These are phyloP conservation scores for Idaea aversata DNA, from an alignment of 2,888 invertebrate species.

Conservation along the genomic window DNA sequence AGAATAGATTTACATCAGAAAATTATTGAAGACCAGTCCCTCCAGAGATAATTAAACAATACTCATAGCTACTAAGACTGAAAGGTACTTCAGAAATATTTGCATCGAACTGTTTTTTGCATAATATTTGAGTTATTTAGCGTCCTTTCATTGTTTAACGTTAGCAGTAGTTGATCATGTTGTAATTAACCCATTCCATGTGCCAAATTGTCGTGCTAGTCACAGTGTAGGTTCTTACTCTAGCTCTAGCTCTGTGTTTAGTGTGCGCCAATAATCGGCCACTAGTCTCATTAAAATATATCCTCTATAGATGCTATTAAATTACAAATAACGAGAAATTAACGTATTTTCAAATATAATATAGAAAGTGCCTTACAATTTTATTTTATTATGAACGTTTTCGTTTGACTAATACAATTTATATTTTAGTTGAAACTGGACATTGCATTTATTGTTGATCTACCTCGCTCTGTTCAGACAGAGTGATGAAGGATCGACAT, in stretches of 20 bases:
- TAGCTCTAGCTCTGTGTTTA: constrained; percentile 42
- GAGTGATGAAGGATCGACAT: constrained; percentile 47
- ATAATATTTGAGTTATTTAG: constrained; percentile 26
- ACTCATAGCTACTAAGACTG: constrained; percentile 76
- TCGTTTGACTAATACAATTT: constrained; percentile 42
- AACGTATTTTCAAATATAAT: constrained; percentile 65
- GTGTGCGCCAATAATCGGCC: constrained; percentile 27
- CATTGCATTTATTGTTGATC: constrained; percentile 70
- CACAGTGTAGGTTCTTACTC: constrained; percentile 60
- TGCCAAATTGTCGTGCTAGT: constrained; percentile 69
- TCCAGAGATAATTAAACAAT: constrained; percentile 71
- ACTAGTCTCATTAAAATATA: constrained; percentile 44
- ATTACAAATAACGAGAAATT: constrained; percentile 52
- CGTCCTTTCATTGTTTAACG: constrained; percentile 34
- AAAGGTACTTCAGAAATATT: constrained; percentile 58
- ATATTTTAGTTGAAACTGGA: constrained; percentile 58
- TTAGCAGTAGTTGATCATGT: constrained; percentile 46
- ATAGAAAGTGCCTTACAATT: constrained; percentile 79
- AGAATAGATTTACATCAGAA: constrained; percentile 45
- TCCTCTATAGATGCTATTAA: constrained; percentile 53
- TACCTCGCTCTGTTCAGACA: constrained; percentile 52
- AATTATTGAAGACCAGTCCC: constrained; percentile 64
- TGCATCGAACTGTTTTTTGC: constrained; percentile 34
- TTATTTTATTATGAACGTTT: constrained; percentile 64
- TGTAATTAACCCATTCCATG: constrained; percentile 67